Evolutionary conservation across 2,113 vertebrate species (phyloP).

Genomic region (Calyptommatus sinebrachiatus): DNA sequence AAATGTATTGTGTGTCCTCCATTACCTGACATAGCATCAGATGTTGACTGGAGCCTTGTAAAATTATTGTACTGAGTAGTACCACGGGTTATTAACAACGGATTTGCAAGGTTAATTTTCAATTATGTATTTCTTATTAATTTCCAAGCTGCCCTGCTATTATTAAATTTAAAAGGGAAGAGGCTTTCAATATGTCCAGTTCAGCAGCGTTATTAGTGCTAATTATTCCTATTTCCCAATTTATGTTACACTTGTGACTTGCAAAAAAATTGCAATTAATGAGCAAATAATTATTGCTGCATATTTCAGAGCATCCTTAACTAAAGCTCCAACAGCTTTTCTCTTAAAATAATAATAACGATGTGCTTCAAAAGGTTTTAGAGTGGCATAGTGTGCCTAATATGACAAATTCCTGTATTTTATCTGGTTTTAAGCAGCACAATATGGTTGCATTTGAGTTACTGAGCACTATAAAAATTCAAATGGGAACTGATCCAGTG

Average conservation of each 20-base stretch:
- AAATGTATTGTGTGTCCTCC: conserved; percentile 39
- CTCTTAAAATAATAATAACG: conserved; percentile 25
- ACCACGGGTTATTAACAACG: conserved; percentile 66
- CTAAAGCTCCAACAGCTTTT: conserved; percentile 66
- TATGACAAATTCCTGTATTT: conserved; percentile 30
- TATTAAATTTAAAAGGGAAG: conserved; percentile 72
- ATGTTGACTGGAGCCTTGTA: conserved; percentile 57
- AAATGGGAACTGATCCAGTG: background rate
- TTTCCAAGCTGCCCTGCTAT: conserved; percentile 66
- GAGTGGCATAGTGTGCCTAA: conserved; percentile 45
- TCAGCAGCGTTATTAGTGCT: conserved; percentile 63
- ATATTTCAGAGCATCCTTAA: conserved; percentile 61
- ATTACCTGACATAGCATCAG: conserved; percentile 60
- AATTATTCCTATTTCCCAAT: conserved; percentile 74
- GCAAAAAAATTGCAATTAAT: conserved; percentile 69
- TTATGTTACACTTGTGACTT: conserved; percentile 70
- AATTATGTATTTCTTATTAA: conserved; percentile 74
- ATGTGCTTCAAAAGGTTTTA: conserved; percentile 40
- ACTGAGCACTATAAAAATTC: background rate
- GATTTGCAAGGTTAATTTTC: conserved; percentile 74
- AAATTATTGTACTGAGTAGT: conserved; percentile 59
- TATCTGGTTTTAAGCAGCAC: conserved; percentile 26
- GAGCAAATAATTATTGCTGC: conserved; percentile 71
- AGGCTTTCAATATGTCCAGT: conserved; percentile 64
- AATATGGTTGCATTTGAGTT: conserved; percentile 5